Percentiles rank a stretch among this genome's conserved stretches.
phyloP scores from a whole-genome alignment of 2,888 invertebrate genomes.

The Tillus elongatus region DNA sequence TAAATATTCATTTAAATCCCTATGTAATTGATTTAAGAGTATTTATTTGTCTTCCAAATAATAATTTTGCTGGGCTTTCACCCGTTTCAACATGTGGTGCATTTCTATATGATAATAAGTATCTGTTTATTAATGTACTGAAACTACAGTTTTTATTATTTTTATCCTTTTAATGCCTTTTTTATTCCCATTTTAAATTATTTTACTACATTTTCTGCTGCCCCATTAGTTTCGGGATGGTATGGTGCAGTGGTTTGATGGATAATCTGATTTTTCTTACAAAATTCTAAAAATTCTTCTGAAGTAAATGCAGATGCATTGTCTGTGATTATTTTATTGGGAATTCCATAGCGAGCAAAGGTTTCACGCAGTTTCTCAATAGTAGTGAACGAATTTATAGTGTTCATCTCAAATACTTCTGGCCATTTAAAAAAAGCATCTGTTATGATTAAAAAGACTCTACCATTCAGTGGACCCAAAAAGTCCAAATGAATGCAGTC shows the following conservation, averaged over 20 bases:
- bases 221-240: conserved; percentile 7
- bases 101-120: conserved; percentile 12
- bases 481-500: conserved; percentile 13
- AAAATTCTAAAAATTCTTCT: conserved; percentile 8
- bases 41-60: conserved; percentile 7
- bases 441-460: too few species aligned
- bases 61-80: conserved; percentile 7
- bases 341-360: conserved; percentile 13
- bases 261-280: background rate
- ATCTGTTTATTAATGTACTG: conserved; percentile 6
- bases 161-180: background rate
- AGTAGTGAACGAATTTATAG: conserved; percentile 6
- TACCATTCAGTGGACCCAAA: too few species aligned
- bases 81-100: conserved; percentile 11
- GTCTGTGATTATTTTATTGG: conserved; percentile 8
- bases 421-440: conserved; percentile 13
- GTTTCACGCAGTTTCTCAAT: conserved; percentile 10
- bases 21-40: too few species aligned
- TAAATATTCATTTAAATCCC: too few species aligned
- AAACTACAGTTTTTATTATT: background rate
- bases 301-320: conserved; percentile 9
- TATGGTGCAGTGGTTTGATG: background rate
- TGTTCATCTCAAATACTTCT: conserved; percentile 8
- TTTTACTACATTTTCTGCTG: conserved; percentile 6
- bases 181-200: too few species aligned